Percentiles rank a stretch among this genome's conserved stretches.
Evolutionary conservation across 2,797 vertebrate genomes (phyloP).

Genomic region (Salarias fasciatus): DNA sequence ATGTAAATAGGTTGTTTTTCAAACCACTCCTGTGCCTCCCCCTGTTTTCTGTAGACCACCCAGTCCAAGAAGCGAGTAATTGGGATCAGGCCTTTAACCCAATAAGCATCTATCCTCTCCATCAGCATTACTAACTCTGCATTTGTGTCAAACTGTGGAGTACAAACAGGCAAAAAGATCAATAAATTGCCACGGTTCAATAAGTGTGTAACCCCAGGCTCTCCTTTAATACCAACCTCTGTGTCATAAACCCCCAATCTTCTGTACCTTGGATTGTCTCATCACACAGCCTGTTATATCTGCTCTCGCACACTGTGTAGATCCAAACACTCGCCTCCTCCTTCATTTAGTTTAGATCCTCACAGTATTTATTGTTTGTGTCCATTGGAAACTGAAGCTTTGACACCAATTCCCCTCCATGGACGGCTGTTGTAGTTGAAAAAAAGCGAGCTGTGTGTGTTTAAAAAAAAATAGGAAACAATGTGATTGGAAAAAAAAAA

Average conservation of each 20-base stretch:
- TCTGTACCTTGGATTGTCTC: constrained; percentile 40
- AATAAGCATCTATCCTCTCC: constrained; percentile 54
- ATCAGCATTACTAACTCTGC: constrained; percentile 61
- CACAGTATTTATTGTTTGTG: not conserved
- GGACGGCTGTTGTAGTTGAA: too few species aligned
- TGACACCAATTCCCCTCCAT: too few species aligned
- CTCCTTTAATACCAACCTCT: constrained; percentile 44
- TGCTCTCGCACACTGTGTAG: constrained; percentile 10
- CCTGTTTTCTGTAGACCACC: constrained; percentile 29
- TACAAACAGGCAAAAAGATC: constrained; percentile 54
- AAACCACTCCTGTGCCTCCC: too few species aligned
- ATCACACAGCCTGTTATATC: constrained; percentile 24
- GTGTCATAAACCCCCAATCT: constrained; percentile 53
- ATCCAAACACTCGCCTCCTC: not conserved
- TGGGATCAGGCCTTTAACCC: constrained; percentile 45
- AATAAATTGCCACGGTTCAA: constrained; percentile 58
- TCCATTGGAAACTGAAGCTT: not conserved
- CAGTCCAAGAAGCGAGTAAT: constrained; percentile 17
- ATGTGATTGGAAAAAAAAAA: too few species aligned
- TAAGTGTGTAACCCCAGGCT: constrained; percentile 58
- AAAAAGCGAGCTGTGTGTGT: not conserved
- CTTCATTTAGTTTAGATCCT: not conserved
- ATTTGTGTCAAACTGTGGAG: constrained; percentile 60
- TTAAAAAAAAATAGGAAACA: constrained; percentile 1
- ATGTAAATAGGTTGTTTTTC: not conserved